phyloP scores from a whole-genome alignment of 2,888 invertebrate species.

The Cerceris ruficornis region DNA sequence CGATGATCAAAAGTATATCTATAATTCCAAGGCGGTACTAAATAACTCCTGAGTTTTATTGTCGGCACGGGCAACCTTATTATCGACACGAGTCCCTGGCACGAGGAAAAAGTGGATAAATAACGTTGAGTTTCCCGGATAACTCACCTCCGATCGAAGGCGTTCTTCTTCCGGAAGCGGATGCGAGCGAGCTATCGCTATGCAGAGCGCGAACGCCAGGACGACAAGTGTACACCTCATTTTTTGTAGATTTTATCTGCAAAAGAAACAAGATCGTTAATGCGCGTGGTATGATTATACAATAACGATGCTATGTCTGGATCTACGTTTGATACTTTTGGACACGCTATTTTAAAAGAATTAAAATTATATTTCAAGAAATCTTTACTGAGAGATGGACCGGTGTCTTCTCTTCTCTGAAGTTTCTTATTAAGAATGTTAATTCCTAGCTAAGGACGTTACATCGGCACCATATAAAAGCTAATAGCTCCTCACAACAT shows the following conservation, averaged over 20 bases:
- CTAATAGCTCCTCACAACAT: too few species aligned
- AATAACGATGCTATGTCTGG: not conserved
- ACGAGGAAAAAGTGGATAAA: not conserved
- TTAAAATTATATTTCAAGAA: too few species aligned
- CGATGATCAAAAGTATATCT: too few species aligned
- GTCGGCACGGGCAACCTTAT: not conserved
- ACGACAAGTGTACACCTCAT: constrained; percentile 74
- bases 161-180: constrained; percentile 73
- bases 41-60: not conserved
- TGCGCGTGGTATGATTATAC: not conserved
- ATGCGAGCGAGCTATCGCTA: constrained; percentile 72
- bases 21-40: too few species aligned
- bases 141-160: constrained; percentile 77
- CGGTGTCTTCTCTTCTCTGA: too few species aligned
- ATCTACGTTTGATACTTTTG: not conserved
- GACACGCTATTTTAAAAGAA: too few species aligned
- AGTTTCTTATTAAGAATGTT: too few species aligned
- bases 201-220: constrained; percentile 70
- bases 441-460: too few species aligned
- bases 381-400: too few species aligned
- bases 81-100: too few species aligned
- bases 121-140: not conserved
- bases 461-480: too few species aligned
- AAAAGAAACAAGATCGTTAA: constrained; percentile 11
- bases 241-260: constrained; percentile 44